A percentile compares a stretch with the other conserved stretches of the same genome.
Conservation (phyloP, 2,797 vertebrate genomes). For the Acanthiza pusilla region DNA sequence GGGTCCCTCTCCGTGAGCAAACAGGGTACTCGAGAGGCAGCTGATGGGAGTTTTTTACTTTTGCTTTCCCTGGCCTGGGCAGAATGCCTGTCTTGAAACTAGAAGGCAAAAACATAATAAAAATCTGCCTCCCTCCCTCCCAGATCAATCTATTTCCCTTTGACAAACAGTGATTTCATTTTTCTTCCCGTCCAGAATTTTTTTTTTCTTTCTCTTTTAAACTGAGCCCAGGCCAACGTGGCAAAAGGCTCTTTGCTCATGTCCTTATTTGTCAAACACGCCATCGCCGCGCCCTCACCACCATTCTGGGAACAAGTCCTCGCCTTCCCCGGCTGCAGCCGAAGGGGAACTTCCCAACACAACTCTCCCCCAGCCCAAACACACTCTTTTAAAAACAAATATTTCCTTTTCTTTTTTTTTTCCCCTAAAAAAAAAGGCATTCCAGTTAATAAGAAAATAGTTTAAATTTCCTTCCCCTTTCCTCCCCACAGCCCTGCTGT, state of each 20-base stretch:
- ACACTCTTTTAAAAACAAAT: background rate
- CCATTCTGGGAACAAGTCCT: constrained; percentile 40
- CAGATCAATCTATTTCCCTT: constrained; percentile 61
- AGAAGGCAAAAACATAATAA: constrained; percentile 34
- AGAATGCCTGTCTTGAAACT: constrained; percentile 10
- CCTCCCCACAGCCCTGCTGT: background rate
- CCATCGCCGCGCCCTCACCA: constrained; percentile 25
- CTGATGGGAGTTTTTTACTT: background rate
- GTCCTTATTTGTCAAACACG: constrained; percentile 68
- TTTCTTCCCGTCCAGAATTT: constrained; percentile 41
- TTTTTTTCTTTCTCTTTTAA: constrained; percentile 38
- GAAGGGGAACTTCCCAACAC: constrained; percentile 15
- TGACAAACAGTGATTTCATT: constrained; percentile 62
- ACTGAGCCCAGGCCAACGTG: constrained; percentile 63
- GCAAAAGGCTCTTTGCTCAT: constrained; percentile 67
- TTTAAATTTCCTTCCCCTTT: background rate
- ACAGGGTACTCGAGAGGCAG: background rate
- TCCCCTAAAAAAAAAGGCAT: background rate
- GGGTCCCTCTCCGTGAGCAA: background rate
- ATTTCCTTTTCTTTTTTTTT: background rate
- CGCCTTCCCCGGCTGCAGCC: background rate
- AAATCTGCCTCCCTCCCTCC: background rate
- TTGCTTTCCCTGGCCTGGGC: background rate
- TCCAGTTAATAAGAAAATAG: background rate
- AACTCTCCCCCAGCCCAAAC: background rate